Evolutionary conservation across 2,113 vertebrate species (phyloP).

Genomic region (Amphiprion percula): DNA sequence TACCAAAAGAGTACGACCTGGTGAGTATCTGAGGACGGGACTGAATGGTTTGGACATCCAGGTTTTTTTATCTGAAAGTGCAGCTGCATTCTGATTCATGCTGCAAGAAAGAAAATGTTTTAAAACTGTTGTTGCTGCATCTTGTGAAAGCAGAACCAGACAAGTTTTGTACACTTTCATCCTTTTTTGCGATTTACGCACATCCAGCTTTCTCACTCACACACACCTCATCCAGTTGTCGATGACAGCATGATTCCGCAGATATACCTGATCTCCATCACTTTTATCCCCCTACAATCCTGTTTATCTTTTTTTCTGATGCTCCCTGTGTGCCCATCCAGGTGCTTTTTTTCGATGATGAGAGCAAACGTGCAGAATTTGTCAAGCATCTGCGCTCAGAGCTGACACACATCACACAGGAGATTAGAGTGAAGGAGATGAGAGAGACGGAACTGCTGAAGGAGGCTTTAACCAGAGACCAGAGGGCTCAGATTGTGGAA

Average conservation of each 20-base stretch:
- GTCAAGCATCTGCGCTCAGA: constrained; percentile 76
- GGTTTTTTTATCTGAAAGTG: background rate
- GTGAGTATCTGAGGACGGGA: constrained; percentile 73
- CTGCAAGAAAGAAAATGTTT: background rate
- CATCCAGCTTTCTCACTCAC: background rate
- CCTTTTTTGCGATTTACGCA: background rate
- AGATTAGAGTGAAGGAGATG: constrained; percentile 80
- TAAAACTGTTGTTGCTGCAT: background rate
- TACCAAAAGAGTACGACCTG: constrained; percentile 96
- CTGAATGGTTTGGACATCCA: background rate
- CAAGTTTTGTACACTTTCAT: background rate
- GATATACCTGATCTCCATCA: constrained; percentile 12
- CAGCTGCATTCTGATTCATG: background rate
- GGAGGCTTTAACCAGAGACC: constrained; percentile 90
- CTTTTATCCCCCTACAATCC: constrained; percentile 17
- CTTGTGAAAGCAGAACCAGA: background rate
- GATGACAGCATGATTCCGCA: constrained; percentile 44
- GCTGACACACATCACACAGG: constrained; percentile 56
- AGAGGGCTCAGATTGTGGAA: constrained; percentile 92
- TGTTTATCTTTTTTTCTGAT: background rate
- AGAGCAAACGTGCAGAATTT: constrained; percentile 86
- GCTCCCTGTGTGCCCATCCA: constrained; percentile 62
- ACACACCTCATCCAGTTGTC: background rate
- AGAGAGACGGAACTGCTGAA: constrained; percentile 87
- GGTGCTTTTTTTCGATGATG: constrained; percentile 91